A percentile compares a stretch with the other conserved stretches of the same genome.
phyloP scores from a whole-genome alignment of 2,888 invertebrate species.

The Philereme transversata region DNA sequence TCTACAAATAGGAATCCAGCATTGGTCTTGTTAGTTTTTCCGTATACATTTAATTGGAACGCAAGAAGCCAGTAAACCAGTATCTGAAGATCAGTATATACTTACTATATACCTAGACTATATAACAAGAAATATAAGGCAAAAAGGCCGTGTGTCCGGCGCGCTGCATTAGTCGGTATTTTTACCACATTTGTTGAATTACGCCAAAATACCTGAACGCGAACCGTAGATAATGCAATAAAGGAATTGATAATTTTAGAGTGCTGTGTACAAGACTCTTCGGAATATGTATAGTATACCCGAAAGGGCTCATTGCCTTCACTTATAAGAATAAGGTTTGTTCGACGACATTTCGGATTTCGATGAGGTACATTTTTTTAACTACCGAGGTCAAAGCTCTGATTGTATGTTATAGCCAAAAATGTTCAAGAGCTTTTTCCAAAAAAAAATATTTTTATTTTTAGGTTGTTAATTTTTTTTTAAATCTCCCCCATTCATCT shows the following conservation, averaged over 20 bases:
- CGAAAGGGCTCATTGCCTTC: too few relatives aligned
- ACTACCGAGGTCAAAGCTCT: too few relatives aligned
- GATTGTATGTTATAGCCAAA: too few relatives aligned
- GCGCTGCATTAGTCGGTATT: background rate
- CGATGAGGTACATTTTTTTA: too few relatives aligned
- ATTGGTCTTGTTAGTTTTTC: background rate
- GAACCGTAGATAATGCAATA: background rate
- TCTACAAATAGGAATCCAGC: conserved; percentile 8
- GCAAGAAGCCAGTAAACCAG: background rate
- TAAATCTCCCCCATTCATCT: too few relatives aligned
- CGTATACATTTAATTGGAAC: background rate
- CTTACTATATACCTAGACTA: background rate
- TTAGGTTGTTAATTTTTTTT: too few relatives aligned
- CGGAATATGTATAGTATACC: too few relatives aligned
- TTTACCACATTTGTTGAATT: background rate
- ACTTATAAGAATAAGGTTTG: too few relatives aligned
- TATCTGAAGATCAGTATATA: background rate
- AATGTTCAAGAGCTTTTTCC: too few relatives aligned
- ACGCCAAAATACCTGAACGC: background rate
- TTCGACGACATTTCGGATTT: too few relatives aligned
- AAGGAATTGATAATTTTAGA: background rate
- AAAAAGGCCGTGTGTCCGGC: background rate
- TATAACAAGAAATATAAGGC: background rate
- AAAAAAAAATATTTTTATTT: too few relatives aligned
- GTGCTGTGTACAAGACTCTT: too few relatives aligned